Evolutionary conservation across 2,888 invertebrate species (phyloP).

Genomic region (Brachypalpus laphriformis): DNA sequence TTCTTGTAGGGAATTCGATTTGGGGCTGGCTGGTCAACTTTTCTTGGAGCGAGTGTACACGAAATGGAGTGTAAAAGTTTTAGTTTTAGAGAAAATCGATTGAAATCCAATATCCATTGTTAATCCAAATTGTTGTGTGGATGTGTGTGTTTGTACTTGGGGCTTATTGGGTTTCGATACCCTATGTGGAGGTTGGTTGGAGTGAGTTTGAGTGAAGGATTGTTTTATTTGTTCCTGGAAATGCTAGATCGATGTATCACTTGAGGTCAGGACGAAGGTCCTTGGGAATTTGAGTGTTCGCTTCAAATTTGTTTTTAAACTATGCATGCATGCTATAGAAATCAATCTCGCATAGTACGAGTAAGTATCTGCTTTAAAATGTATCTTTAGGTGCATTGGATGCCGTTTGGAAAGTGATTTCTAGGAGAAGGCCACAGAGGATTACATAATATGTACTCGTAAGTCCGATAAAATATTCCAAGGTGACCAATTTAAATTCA

Average conservation of each 20-base stretch:
- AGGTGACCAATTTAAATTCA: too few species aligned
- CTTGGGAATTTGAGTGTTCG: not conserved
- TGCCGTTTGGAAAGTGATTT: too few species aligned
- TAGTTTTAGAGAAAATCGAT: constrained; percentile 46
- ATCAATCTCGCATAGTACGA: not conserved
- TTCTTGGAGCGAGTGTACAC: not conserved
- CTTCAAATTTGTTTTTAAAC: not conserved
- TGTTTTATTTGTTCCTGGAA: not conserved
- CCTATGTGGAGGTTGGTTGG: not conserved
- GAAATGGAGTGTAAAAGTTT: constrained; percentile 45
- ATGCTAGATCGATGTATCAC: not conserved
- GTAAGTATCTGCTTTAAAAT: not conserved
- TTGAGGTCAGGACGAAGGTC: not conserved
- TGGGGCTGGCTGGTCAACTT: constrained; percentile 6
- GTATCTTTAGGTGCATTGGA: not conserved
- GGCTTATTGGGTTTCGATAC: not conserved
- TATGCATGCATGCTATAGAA: not conserved
- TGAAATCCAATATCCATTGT: constrained; percentile 56
- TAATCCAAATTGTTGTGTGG: not conserved
- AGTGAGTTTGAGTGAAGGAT: not conserved
- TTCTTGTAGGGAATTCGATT: constrained; percentile 15
- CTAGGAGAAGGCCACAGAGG: too few species aligned
- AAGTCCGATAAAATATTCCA: too few species aligned
- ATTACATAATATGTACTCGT: too few species aligned
- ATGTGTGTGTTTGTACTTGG: not conserved